Evolutionary conservation across 2,113 vertebrate species (phyloP), one percentile per base, ranked within the genome.

Genomic region (Pteropus alecto): DNA sequence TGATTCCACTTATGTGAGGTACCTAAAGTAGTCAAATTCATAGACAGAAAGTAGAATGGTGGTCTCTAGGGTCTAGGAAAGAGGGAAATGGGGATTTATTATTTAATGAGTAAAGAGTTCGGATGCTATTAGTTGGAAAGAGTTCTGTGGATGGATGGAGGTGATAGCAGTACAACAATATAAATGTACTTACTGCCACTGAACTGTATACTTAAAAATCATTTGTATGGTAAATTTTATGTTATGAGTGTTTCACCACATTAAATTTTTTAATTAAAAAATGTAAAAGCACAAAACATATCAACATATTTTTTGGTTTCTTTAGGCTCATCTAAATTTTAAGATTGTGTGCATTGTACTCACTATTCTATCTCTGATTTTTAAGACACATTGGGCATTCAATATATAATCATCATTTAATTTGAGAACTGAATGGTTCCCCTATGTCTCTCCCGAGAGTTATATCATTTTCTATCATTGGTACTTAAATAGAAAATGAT

Each of bases 271-370:
- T 51, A 41, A 30, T 90, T 90, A 30, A 60, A 76, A 67, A 0
- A 9, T n/a, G n/a, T 46, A 24, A 82, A 90, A 58, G 6, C 38
- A 71, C 18, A 67, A 30, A 77, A 56, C 26, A 15, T 22, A 77
- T 41, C 35, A n/a, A 81, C 3, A 65, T 71, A 28, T 6, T 38
- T 82, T 33, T 68, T 22, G 4, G 54, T 81, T 15, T 87, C 9
- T 78, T 78, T 18, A 90, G 18, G 7, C 1, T 87, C 83, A 24
- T 46, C n/a, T 77, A 67, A 90, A 93, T 13, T 85, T 87, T 61
- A 54, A 93, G 22, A 90, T 6, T 38, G 11, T 77, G 3, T 63
- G 48, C 67, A 51, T 56, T 87, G 92, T 70, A 70, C 5, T 43
- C n/a, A 60, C 56, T 6, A 65, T 13, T 18, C 7, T 48, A 12